Base-by-base conservation (phyloP, 1,140 invertebrate species). In the Trichonephila inaurata region DNA sequence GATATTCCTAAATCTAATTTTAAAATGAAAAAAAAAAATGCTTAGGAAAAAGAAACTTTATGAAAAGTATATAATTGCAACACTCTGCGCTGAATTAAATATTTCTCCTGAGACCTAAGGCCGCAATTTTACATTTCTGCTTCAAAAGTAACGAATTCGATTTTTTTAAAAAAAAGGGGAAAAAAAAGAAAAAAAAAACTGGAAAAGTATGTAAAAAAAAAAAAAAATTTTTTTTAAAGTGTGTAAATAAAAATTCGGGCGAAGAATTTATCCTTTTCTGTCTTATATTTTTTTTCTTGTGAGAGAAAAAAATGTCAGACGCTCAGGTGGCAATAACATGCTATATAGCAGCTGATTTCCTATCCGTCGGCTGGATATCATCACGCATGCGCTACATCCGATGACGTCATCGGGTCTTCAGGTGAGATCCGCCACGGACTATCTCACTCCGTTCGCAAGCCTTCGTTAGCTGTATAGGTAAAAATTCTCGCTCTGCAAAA, bases 341-440 rank as follows among this genome's bases (percentile, higher is more conserved):
- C 72, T 77, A 77, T 77, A 77, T 77, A 77, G 72, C 72, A 77
- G 72, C 72, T 77, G 72, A 77, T 77, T 69, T 77, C 72, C 72
- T 24, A 77, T 77, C 82, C n/a, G n/a, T n/a, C 51, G 44, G 82
- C 19, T 60, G 21, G 6, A 7, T 16, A 14, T 10, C 21, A 28
- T 1, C 10, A 44, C 82, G 82, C 82, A 83, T 58, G 82, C 19
- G 40, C 82, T 28, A 21, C 18, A 40, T 60, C 19, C 44, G n/a
- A 60, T 83, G 82, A 83, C 82, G 82, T 83, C 82, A 83, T 83
- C 82, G 82, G 82, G 82, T 83, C 82, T 83, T 83, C 82, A 51
- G 82, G 51, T 51, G 82, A 24, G 82, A 16, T 58, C 77, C 19
- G 77, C 28, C 19, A 7, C 28, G 72, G 33, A 77, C 72, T 28